Conservation (phyloP, 1,140 invertebrate species). For the Maconellicoccus hirsutus region DNA sequence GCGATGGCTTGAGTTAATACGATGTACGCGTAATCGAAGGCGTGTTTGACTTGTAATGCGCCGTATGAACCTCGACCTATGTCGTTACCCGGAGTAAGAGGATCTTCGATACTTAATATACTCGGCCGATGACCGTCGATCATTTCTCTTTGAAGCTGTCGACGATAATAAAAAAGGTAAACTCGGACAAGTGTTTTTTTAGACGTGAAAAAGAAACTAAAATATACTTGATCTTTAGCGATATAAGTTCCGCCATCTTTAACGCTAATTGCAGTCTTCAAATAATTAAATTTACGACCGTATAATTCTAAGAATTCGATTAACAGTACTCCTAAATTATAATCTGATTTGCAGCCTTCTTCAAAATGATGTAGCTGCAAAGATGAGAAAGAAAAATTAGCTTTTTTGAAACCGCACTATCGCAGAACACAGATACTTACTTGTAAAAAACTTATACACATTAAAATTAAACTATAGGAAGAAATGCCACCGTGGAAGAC, state of each 20-base stretch:
- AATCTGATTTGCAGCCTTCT: slow-evolving; percentile 45
- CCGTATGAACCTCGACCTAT: slow-evolving; percentile 96
- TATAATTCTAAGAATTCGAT: slow-evolving; percentile 98
- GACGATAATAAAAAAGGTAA: slow-evolving; percentile 7
- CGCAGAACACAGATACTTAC: no score
- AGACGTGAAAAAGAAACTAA: neutral
- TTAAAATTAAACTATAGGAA: slow-evolving; percentile 95
- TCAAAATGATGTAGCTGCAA: slow-evolving; percentile 58
- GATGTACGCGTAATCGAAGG: slow-evolving; percentile 91
- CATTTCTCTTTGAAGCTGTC: slow-evolving; percentile 71
- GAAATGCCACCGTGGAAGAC: slow-evolving; percentile 98
- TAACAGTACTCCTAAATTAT: slow-evolving; percentile 85
- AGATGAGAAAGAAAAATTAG: slow-evolving; percentile 24
- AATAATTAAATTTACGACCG: slow-evolving; percentile 91
- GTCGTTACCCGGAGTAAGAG: slow-evolving; percentile 86
- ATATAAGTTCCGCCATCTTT: slow-evolving; percentile 90
- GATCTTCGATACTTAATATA: slow-evolving; percentile 93
- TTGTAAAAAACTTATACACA: slow-evolving; percentile 96
- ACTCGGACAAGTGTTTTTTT: neutral
- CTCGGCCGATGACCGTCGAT: slow-evolving; percentile 85
- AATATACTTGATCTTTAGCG: slow-evolving; percentile 74
- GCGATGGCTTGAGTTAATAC: slow-evolving; percentile 69
- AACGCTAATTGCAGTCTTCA: slow-evolving; percentile 86
- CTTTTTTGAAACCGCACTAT: no score
- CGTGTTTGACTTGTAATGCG: slow-evolving; percentile 66